Base-by-base conservation (phyloP, 2,797 vertebrate species). In the Falco columbarius region DNA sequence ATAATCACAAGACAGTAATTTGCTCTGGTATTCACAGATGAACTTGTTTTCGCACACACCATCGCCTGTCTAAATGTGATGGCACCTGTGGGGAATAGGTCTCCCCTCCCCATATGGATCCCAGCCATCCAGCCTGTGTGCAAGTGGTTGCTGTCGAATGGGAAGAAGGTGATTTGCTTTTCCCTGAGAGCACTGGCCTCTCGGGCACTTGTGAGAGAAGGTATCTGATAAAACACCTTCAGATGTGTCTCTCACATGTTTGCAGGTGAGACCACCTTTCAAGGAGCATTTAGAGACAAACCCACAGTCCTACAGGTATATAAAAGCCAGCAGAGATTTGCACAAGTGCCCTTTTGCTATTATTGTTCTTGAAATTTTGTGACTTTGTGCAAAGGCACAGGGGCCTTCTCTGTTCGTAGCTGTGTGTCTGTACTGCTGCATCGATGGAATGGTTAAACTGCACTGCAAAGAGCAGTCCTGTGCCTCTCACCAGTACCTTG, bases 361-460 rank as follows among this genome's bases (percentile, higher is more conserved):
- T 27, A 4, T 67, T 26, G 2, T 42, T 15, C 61, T 72, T 42
- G 32, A 42, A 30, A 21, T 9, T 16, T 2, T 1, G 7, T 22
- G 34, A 36, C 18, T 72, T 66, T 7, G 42, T 14, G 65, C 46
- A 24, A 14, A 24, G 32, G 16, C 2, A 4, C 21, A 14, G 38
- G 34, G 58, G 2, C 38, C n/a, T 49, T 20, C 42, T 42, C 55
- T 73, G 32, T 4, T 21, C 59, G 5, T 5, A 30, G 14, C 23
- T 3, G 0, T 3, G 24, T 14, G 59, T 15, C 42, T 32, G 40
- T n/a, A 12, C 32, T 12, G n/a, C 3, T 34, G 18, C 2, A 0
- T n/a, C 4, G 0, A 12, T 15, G 66, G 18, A 77, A 19, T 27
- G 21, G 54, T 89, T 83, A 58, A 91, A 30, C 24, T 6, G 24